Conservation (phyloP, 2,797 vertebrate genomes). For the Onychomys arenicola region DNA sequence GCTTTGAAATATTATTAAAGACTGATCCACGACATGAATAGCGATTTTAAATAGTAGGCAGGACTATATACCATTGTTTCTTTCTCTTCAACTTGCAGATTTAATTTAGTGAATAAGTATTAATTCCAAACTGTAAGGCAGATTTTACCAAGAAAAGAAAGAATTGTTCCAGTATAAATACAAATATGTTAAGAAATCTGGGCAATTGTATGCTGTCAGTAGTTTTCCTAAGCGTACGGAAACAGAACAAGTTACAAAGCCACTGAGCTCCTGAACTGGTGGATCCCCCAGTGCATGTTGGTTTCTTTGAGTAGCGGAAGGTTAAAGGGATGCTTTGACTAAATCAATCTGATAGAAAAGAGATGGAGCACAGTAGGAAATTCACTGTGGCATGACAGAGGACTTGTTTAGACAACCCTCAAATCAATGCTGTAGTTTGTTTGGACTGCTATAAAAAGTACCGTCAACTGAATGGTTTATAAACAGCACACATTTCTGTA, state of each 20-base stretch:
- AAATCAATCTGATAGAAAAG: not conserved
- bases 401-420: not conserved
- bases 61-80: not conserved
- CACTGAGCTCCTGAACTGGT: not conserved
- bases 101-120: conserved; percentile 67
- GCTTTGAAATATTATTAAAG: conserved; percentile 42
- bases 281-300: not conserved
- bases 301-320: not conserved
- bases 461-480: not conserved
- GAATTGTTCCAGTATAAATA: conserved; percentile 51
- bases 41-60: conserved; percentile 17
- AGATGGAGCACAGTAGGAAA: not conserved
- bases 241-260: not conserved
- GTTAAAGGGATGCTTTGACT: not conserved
- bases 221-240: not conserved
- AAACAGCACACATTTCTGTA: not conserved
- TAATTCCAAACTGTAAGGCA: conserved; percentile 63
- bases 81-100: conserved; percentile 44
- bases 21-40: not conserved
- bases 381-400: not conserved
- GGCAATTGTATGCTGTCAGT: conserved; percentile 35
- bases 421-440: not conserved
- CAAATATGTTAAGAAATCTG: conserved; percentile 57
- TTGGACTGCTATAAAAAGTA: not conserved
- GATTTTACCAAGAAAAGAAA: conserved; percentile 65